phyloP scores from a whole-genome alignment of 2,797 vertebrate species.

The Sternotherus odoratus region DNA sequence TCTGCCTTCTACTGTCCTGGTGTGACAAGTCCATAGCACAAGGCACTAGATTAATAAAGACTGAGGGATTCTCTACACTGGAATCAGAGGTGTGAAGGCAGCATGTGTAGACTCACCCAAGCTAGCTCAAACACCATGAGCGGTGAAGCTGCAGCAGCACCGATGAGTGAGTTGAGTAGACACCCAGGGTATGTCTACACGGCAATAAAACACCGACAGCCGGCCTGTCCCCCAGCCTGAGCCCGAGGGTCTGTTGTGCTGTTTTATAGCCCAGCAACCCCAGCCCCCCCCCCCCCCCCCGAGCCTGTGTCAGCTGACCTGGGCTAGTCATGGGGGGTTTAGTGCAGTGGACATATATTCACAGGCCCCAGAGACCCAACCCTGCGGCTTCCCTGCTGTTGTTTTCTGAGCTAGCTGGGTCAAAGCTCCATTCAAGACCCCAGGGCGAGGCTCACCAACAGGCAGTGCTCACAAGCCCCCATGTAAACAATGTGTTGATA shows the following conservation, averaged over 20 bases:
- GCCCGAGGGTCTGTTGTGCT: background rate
- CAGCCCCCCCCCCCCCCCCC: no score
- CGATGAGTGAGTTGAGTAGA: background rate
- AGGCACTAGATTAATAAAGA: background rate
- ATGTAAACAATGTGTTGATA: background rate
- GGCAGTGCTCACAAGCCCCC: background rate
- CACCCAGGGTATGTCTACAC: background rate
- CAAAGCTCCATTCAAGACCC: no score
- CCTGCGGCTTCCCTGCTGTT: background rate
- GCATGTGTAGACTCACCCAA: background rate
- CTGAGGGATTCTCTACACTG: background rate
- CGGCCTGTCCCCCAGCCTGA: background rate
- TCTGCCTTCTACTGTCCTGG: background rate
- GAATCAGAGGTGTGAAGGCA: background rate
- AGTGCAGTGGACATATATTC: background rate
- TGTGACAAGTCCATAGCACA: background rate
- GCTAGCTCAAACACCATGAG: background rate
- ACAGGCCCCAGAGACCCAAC: background rate
- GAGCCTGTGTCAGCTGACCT: background rate
- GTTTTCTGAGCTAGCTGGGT: background rate
- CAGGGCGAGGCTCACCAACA: background rate
- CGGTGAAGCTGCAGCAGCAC: background rate
- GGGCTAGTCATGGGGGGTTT: background rate
- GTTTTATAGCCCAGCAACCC: background rate
- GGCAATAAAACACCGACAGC: background rate